phyloP scores from a whole-genome alignment of 2,888 invertebrate genomes.

The Athalia circularis region DNA sequence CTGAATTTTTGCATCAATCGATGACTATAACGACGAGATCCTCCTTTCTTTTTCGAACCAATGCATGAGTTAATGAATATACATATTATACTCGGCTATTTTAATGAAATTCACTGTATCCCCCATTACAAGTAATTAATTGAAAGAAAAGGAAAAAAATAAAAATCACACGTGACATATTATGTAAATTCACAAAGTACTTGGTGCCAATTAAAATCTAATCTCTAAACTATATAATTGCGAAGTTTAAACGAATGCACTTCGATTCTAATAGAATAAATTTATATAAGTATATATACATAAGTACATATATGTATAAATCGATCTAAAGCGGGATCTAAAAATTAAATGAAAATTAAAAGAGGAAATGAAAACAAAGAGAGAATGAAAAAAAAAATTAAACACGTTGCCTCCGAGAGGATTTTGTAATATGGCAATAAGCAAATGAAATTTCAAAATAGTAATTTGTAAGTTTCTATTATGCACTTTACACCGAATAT shows the following conservation, averaged over 20 bases:
- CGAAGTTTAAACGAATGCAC: constrained; percentile 40
- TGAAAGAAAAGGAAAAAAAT: constrained; percentile 2
- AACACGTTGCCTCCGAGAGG: constrained; percentile 60
- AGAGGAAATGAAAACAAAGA: constrained; percentile 41
- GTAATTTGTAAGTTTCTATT: constrained; percentile 40
- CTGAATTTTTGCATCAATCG: neutral
- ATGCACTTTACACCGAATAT: constrained; percentile 9
- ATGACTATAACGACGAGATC: neutral
- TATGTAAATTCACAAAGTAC: constrained; percentile 51
- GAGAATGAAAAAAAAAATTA: constrained; percentile 43
- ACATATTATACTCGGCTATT: constrained; percentile 23
- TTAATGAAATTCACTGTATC: constrained; percentile 33
- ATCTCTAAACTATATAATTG: constrained; percentile 52
- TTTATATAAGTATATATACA: constrained; percentile 44
- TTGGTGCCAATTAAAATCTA: constrained; percentile 59
- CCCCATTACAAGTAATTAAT: constrained; percentile 23
- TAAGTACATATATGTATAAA: constrained; percentile 45
- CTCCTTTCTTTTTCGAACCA: constrained; percentile 4
- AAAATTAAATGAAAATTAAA: constrained; percentile 36
- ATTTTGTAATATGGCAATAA: constrained; percentile 61
- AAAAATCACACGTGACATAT: constrained; percentile 42
- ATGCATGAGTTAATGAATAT: constrained; percentile 9
- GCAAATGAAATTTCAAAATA: constrained; percentile 35
- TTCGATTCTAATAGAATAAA: constrained; percentile 24
- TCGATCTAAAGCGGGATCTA: constrained; percentile 36